phyloP scores from a whole-genome alignment of 2,113 vertebrate species.

The Urocitellus parryii region DNA sequence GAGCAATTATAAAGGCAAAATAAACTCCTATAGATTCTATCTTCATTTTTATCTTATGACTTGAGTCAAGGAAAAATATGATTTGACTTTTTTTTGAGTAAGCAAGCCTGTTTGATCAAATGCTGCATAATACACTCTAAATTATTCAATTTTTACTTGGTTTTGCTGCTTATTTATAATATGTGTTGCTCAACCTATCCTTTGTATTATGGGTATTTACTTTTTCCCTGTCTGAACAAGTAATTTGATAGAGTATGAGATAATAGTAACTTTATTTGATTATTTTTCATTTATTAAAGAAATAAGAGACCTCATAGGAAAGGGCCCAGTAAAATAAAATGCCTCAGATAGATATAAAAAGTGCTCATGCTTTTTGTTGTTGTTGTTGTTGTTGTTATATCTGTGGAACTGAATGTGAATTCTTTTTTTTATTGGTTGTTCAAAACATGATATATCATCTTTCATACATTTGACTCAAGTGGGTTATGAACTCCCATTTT shows the following conservation, averaged over 20 bases:
- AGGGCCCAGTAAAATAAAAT: background rate
- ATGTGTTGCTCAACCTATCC: background rate
- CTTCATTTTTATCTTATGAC: background rate
- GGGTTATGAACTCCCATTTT: too few relatives aligned
- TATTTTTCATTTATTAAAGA: slow-evolving; percentile 6
- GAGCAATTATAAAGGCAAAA: background rate
- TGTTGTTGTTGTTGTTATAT: background rate
- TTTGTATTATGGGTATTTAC: background rate
- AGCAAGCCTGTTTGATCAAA: background rate
- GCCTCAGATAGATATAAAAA: background rate
- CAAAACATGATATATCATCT: too few relatives aligned
- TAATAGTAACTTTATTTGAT: background rate
- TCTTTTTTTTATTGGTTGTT: too few relatives aligned
- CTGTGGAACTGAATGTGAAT: background rate
- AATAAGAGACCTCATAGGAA: background rate
- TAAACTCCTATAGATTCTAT: background rate
- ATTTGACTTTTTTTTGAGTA: background rate
- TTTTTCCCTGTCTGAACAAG: background rate
- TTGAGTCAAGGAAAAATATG: background rate
- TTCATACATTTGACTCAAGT: too few relatives aligned
- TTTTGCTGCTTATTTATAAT: background rate
- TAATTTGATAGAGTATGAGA: background rate
- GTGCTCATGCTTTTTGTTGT: background rate
- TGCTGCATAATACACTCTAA: background rate
- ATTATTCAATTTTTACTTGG: background rate